Base-by-base conservation (phyloP, 2,888 invertebrate genomes). In the Cataglyphis rosenhaueri region DNA sequence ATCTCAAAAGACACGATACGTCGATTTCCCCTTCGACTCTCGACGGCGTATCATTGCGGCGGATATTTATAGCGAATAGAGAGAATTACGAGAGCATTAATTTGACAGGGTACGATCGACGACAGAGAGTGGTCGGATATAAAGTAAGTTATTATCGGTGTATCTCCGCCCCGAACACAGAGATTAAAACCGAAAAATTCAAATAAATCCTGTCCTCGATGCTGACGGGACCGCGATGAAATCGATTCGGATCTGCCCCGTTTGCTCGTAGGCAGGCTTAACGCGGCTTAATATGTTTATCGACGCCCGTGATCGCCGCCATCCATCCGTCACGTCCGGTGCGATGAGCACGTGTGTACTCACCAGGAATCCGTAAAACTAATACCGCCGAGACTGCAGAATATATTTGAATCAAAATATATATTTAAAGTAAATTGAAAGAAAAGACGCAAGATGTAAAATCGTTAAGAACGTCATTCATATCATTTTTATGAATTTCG, bases 261-360 rank as follows among this genome's bases (percentile, higher is more conserved):
- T 84, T 87, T 83, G 71, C 79, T 70, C 70, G 87, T 82, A 78
- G 87, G 75, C 41, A 81, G 84, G 84, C 88, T 89, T 86, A 85
- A 82, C 85, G 71, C 82, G 85, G 81, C 85, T 88, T 89, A 87
- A 89, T 88, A 83, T 86, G 87, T 89, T 89, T 89, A 89, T 89
- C 89, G 84, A 82, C 78, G 57, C 32, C 21, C 83, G 81, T 52
- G 87, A 89, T 89, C 89, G 68, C 74, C 61, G 55, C 48, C 52
- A 55, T 70, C 87, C 89, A 88, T 89, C 88, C 87, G 89, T 89
- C 89, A 89, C 88, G 87, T 87, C 81, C 44, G 55, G 75, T 25
- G 61, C 65, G 38, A 84, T 82, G 88, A 79, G 71, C 73, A 84
- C 81, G 84, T 75, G 48, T 35, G 32, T 48, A 65, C 48, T 25